phyloP scores from a whole-genome alignment of 2,797 vertebrate genomes.

The Rachycentron canadum region DNA sequence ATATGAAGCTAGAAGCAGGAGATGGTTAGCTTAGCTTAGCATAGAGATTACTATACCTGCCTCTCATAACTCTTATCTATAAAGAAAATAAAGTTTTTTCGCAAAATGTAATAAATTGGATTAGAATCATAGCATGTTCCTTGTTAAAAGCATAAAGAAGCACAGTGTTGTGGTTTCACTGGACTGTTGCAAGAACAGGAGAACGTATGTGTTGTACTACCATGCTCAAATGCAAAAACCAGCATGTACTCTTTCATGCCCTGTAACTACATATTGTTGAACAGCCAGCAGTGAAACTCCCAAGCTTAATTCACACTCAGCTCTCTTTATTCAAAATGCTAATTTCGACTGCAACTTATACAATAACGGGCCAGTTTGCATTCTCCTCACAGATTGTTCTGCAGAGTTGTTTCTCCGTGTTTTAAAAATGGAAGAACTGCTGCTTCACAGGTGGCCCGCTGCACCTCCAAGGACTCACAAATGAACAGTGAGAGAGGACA shows the following conservation, averaged over 20 bases:
- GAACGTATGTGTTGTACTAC: background rate
- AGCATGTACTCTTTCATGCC: conserved; percentile 10
- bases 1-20: background rate
- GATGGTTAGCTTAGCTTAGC: conserved; percentile 5
- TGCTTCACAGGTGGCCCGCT: conserved; percentile 44
- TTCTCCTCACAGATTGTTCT: conserved; percentile 39
- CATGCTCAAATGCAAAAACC: background rate
- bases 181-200: conserved; percentile 7
- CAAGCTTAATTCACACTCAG: conserved; percentile 45
- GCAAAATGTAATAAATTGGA: no score
- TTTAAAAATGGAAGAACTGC: conserved; percentile 9
- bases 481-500: conserved; percentile 10
- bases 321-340: conserved; percentile 54
- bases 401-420: conserved; percentile 29
- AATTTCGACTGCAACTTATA: conserved; percentile 49
- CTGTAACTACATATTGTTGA: conserved; percentile 14
- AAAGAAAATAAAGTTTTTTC: no score
- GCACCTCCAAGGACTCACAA: conserved; percentile 23
- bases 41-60: background rate
- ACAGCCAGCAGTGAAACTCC: conserved; percentile 32
- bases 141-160: background rate
- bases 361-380: conserved; percentile 36
- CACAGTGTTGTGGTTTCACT: conserved; percentile 2
- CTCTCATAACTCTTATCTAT: background rate
- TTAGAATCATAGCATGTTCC: background rate